Evolutionary conservation across 2,888 invertebrate genomes (phyloP), one percentile per base, ranked within the genome.

Genomic region (Xestoiulus laeticollis): DNA sequence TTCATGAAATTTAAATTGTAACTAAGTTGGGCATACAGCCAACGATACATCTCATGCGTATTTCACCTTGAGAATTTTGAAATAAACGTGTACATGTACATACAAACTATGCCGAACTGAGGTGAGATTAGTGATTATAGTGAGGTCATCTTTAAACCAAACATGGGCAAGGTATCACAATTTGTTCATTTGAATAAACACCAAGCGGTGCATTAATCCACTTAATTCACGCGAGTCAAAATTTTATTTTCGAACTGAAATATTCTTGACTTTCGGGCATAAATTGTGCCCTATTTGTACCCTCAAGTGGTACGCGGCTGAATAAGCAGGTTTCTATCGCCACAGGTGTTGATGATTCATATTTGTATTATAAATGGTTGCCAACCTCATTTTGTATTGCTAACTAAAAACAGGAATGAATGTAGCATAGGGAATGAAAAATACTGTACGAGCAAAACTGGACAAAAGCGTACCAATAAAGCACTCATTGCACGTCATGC

Each of bases 311-410:
- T 78, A 78, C 30, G 16, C 10, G 78, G 78, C 78, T 78, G 78
- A 30, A 78, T 78, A 78, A 78, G 78, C 78, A 78, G 78, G 78
- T 78, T 78, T 78, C 14, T 78, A 78, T 32, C 78, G 16, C 78
- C 26, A 14, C 78, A 78, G 78, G 78, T 78, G 78, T 78, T 78
- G 78, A 30, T 78, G 78, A 78, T 78, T 78, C 78, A 78, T 78
- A 32, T 14, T 1, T 10, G 30, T 30, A 78, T 14, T 32, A 26
- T 30, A 78, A 48, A 78, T 78, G 78, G 78, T 30, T 78, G 78
- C 16, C 78, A 78, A 78, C 30, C 78, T 78, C 78, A 78, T 32
- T 78, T 78, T 30, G 30, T 14, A 78, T 14, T 78, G 30, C 78
- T 30, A 78, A 78, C 78, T 14, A 26, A 78, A 78, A 78, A 78